Base-by-base conservation (phyloP, 1,140 invertebrate species). In the Drosophila pseudoobscura region DNA sequence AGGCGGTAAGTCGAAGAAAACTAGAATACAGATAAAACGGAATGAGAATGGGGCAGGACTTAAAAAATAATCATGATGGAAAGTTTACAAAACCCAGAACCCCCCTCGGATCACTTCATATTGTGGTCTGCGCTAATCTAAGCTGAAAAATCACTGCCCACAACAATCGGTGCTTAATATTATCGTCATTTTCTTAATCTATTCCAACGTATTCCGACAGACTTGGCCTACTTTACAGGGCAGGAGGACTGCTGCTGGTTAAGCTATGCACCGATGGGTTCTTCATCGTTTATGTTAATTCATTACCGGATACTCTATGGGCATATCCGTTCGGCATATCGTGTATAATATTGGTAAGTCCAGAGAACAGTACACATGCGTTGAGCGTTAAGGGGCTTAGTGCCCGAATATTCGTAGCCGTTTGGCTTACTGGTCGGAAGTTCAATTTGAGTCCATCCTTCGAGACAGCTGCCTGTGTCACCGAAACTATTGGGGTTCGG, bases 211-310 rank as follows among this genome's bases (percentile, higher is more conserved):
- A 49, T 72, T 71, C 50, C 46, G 68, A 20, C 76, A 94, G 94
- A 82, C 89, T 94, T 69, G 93, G 93, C 55, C 91, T 94, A 84
- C 90, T 94, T 56, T 93, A 93, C 82, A 91, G 94, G 15, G 93
- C 93, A n/a, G 94, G 93, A 41, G 90, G 93, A 46, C 91, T 94
- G 61, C 93, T 94, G 74, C 90, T 93, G 63, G 91, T 93, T 54
- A 93, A 94, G 57, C 91, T 94, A 26, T 90, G 92, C 47, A 93
- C 93, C 91, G 93, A 94, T 70, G 91, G 93, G 41, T 92, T 93
- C 58, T 94, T 94, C 66, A 92, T 95, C 58, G 92, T 94, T 74
- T 94, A 94, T 83, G 92, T 94, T 75, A 95, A 94, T 92, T 92
- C 93, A 57, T 63, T 77, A 50, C 92, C 91, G 51, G 92, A 93